These are phyloP conservation scores for Morelia viridis DNA, from an alignment of 2,797 vertebrate species.

Conservation along the genomic window DNA sequence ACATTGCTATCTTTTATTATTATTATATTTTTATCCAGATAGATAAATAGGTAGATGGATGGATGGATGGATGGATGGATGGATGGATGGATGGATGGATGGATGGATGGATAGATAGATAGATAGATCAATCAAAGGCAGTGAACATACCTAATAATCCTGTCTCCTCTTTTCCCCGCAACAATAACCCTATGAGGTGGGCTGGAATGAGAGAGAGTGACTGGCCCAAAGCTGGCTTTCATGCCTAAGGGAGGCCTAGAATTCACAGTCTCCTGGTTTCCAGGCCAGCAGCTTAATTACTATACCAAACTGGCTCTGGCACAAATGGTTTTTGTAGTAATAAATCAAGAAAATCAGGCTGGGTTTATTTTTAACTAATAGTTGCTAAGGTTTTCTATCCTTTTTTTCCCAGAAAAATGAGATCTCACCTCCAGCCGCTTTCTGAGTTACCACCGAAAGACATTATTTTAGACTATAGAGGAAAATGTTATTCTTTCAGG, in stretches of 20 bases:
- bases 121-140: too few species aligned
- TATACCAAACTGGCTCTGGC: neutral
- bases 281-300: neutral
- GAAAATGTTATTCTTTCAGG: neutral
- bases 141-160: too few species aligned
- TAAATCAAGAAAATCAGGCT: neutral
- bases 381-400: neutral
- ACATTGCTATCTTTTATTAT: too few species aligned
- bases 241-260: neutral
- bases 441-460: neutral
- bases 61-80: too few species aligned
- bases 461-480: neutral
- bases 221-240: neutral
- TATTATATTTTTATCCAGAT: too few species aligned
- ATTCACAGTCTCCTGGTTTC: neutral
- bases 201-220: neutral
- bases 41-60: too few species aligned
- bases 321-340: neutral
- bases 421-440: neutral
- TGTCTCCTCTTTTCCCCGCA: too few species aligned
- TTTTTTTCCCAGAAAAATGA: neutral
- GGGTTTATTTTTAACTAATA: neutral
- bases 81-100: too few species aligned
- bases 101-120: too few species aligned
- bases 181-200: neutral